Evolutionary conservation across 23 tunicate species (phyloP), one percentile per base, ranked within the genome.

Genomic region (Ascidia mentula): DNA sequence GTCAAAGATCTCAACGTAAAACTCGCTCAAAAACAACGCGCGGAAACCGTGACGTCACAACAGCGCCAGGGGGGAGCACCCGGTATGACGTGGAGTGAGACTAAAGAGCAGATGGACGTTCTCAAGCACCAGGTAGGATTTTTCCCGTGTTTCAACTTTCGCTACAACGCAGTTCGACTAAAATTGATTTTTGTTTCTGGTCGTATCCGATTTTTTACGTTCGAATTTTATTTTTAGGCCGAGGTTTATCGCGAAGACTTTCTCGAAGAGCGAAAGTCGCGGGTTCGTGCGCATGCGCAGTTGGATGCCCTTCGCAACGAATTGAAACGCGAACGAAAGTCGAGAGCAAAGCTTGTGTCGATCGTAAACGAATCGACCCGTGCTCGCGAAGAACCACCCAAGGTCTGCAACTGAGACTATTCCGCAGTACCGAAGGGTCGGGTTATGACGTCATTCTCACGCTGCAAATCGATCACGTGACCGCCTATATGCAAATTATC

Each of bases 231-330:
- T 70, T 74, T 82, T 69, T 36, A 84, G 84, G 90, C 90, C 6
- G 80, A 79, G 26, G 84, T 86, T 37, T 86, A 86, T 36, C 38
- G 60, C 8, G 90, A 86, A 36, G 90, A 86, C 46, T 86, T 86
- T 42, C 34, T 69, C 31, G 84, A 86, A 39, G 90, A 86, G 59
- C 42, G 90, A 9, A 86, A 86, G 59, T 75, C 90, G 34, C 38
- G 90, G 8, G 90, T 79, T 30, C 90, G 90, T 34, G 90, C 90
- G 84, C 90, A 86, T 79, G 90, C 84, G 74, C 90, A 86, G 80
- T 79, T 86, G 40, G 90, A 86, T 37, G 80, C 82, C 20, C 60
- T 86, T 53, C 59, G 80, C 46, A 86, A 36, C 40, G 90, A 86
- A 74, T 40, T 86, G 73, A 86, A 79, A 42, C 90, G 90, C 18